Evolutionary conservation across 2,888 invertebrate species (phyloP), one percentile per base, ranked within the genome.

Genomic region (Trileptium ribeirensis): DNA sequence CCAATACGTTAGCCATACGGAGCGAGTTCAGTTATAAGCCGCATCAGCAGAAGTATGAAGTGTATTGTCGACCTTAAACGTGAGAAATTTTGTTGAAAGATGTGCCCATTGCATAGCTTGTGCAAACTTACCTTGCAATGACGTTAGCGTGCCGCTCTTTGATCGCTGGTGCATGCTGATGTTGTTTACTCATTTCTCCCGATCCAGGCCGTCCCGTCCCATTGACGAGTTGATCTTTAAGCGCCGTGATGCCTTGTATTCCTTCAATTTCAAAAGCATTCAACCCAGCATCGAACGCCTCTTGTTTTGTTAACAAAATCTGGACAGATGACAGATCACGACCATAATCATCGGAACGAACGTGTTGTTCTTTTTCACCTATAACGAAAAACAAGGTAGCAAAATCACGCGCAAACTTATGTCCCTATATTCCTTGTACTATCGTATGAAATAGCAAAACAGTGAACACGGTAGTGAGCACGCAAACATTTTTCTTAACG

Each of bases 341-440:
- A 39, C 99, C 99, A 89, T 94, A 98, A 90, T 99, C 99, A 89
- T 99, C 97, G 67, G 95, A 95, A 83, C 95, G 93, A 74, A 98
- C 97, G 90, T 98, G 97, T 75, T 94, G 95, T 90, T 99, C 98
- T 91, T 98, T 98, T 90, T 99, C 99, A 40, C 95, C 97, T 89
- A 84, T 51, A 85, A 84, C 15, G 70, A 37, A 51, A 37, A 64
- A 82, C 81, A 24, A n/a, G n/a, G n/a, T n/a, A n/a, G n/a, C n/a
- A n/a, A n/a, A n/a, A n/a, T n/a, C n/a, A n/a, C n/a, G n/a, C n/a
- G n/a, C n/a, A n/a, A n/a, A n/a, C n/a, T n/a, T n/a, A n/a, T n/a
- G n/a, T n/a, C n/a, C n/a, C n/a, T n/a, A n/a, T n/a, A n/a, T n/a
- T n/a, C n/a, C n/a, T n/a, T n/a, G n/a, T n/a, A n/a, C n/a, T n/a